A percentile compares a stretch with the other conserved stretches of the same genome.
Conservation (phyloP, 1,140 invertebrate species). For the Sinella curviseta region DNA sequence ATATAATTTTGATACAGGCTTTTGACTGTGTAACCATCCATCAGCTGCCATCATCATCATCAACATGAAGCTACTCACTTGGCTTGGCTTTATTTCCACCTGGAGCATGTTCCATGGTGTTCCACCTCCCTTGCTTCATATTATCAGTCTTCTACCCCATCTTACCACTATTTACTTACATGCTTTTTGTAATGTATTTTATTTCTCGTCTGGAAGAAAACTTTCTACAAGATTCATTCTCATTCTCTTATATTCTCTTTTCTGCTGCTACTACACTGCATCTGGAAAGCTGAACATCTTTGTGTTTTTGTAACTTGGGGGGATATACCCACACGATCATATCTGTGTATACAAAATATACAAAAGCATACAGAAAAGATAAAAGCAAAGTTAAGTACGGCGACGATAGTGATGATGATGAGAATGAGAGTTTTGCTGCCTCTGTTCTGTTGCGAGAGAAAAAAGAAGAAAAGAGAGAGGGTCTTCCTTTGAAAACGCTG, state of each 20-base stretch:
- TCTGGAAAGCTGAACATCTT: too few species aligned
- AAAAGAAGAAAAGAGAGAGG: too few species aligned
- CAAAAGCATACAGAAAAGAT: neutral
- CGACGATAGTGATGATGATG: neutral
- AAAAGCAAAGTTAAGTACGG: neutral
- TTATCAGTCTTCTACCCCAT: neutral
- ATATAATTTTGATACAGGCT: neutral
- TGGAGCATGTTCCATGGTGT: neutral
- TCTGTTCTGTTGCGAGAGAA: too few species aligned
- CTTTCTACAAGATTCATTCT: neutral
- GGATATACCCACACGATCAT: too few species aligned
- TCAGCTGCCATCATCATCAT: neutral
- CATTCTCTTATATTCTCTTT: neutral
- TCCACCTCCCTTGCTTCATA: too few species aligned
- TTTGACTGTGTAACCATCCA: neutral
- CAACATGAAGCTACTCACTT: neutral
- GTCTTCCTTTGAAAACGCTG: too few species aligned
- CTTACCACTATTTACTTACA: neutral
- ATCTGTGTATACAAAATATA: neutral
- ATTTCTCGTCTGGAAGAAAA: neutral
- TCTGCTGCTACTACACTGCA: too few species aligned
- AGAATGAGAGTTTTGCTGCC: too few species aligned
- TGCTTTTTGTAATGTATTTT: neutral
- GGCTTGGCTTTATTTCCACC: neutral
- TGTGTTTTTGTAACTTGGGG: too few species aligned